Percentiles rank a stretch among this genome's conserved stretches.
phyloP scores from a whole-genome alignment of 1,140 invertebrate genomes.

The Drosophila pseudoobscura region DNA sequence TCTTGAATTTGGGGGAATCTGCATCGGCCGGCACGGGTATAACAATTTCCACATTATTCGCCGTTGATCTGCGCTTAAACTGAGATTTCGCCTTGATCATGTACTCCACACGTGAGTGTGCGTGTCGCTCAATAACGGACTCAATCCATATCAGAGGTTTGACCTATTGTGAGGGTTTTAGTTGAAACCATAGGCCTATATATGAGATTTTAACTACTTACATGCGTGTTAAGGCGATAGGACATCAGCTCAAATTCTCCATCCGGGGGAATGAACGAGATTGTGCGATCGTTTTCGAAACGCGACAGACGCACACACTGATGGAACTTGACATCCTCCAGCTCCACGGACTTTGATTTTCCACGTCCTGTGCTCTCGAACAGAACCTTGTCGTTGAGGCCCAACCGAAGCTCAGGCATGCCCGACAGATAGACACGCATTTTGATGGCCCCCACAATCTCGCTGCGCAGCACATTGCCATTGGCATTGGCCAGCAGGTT shows the following conservation, averaged over 20 bases:
- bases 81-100: conserved; percentile 99
- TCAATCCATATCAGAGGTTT: conserved; percentile 99
- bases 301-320: conserved; percentile 98
- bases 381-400: conserved; percentile 99
- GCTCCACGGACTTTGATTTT: conserved; percentile 99
- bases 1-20: conserved; percentile 99
- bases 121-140: conserved; percentile 99
- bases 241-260: conserved; percentile 99
- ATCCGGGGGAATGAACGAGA: conserved; percentile 99
- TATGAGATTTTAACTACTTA: conserved; percentile 83
- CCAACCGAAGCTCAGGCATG: conserved; percentile 99
- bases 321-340: conserved; percentile 99
- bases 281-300: conserved; percentile 99
- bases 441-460: conserved; percentile 99
- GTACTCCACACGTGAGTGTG: conserved; percentile 98
- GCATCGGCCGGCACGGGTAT: conserved; percentile 99
- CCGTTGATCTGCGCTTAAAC: conserved; percentile 98
- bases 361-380: conserved; percentile 99
- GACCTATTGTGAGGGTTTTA: conserved; percentile 84
- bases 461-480: conserved; percentile 98
- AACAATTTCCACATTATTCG: conserved; percentile 99
- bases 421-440: conserved; percentile 99
- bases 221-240: conserved; percentile 98
- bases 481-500: conserved; percentile 99
- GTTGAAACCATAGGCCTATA: background rate